Evolutionary conservation across 2,888 invertebrate species (phyloP), one percentile per base, ranked within the genome.

Genomic region (Heliconius ethilla): DNA sequence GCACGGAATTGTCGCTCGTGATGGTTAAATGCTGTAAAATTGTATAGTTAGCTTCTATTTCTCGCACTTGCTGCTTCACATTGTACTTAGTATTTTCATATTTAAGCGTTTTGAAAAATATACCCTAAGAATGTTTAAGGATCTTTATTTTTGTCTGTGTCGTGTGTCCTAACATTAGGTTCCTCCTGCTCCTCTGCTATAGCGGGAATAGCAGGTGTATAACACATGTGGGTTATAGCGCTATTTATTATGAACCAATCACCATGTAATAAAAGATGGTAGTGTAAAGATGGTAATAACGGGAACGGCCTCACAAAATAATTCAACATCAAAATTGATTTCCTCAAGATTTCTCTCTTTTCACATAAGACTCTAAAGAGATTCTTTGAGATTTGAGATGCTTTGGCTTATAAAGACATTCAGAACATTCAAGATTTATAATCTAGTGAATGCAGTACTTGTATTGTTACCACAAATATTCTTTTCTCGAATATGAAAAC

Each of bases 381-480:
- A 74, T 74, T 74, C 74, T 63, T 63, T 74, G 63, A 62, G 62
- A 74, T 45, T 63, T 40, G 63, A 73, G 62, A 74, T 66, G 72
- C 73, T 73, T 72, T 77, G 75, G 72, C 76, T 79, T 79, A 79
- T 79, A 79, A 79, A 81, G 78, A 75, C 78, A 81, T 81, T 78
- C 76, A 72, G 74, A 70, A 63, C 67, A 75, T 72, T 74, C 75
- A 78, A 81, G 69, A 75, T 79, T 81, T 67, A 79, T 79, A 76
- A 78, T 76, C 66, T 74, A n/a, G 74, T 73, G 76, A 78, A 78
- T 77, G 76, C 73, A 76, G 77, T 75, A 72, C 63, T 78, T 76
- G 79, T 81, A 79, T 81, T 76, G 81, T 81, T 81, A 72, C 76
- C 81, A 73, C 78, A 76, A 79, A 80, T 76, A 78, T 79, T 78